phyloP scores from a whole-genome alignment of 2,888 invertebrate species.

The Cantharis lateralis region DNA sequence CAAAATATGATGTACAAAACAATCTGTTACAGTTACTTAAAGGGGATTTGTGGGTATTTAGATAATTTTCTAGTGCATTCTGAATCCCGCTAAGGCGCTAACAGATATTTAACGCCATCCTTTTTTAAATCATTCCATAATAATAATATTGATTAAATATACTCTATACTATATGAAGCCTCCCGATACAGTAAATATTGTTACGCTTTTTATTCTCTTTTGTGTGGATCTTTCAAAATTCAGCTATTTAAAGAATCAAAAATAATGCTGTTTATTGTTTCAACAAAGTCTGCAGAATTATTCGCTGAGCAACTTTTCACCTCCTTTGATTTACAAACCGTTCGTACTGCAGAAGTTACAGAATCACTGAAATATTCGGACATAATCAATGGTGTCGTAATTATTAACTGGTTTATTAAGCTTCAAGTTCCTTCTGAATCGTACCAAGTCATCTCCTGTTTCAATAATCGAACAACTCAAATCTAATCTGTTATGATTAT shows the following conservation, averaged over 20 bases:
- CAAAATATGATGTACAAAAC: too few relatives aligned
- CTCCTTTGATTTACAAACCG: not conserved
- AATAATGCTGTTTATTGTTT: slow-evolving; percentile 10
- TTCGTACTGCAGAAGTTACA: not conserved
- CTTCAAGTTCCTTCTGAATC: too few relatives aligned
- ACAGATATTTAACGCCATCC: slow-evolving; percentile 21
- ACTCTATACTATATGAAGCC: slow-evolving; percentile 35
- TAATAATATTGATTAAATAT: slow-evolving; percentile 33
- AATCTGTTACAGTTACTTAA: too few relatives aligned
- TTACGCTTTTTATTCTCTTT: slow-evolving; percentile 11
- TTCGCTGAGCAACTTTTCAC: not conserved
- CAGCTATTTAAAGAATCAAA: slow-evolving; percentile 18
- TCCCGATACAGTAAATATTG: slow-evolving; percentile 31
- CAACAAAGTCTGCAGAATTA: slow-evolving; percentile 6
- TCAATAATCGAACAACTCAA: too few relatives aligned
- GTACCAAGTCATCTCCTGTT: too few relatives aligned
- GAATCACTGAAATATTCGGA: slow-evolving; percentile 20
- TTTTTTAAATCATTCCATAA: slow-evolving; percentile 33
- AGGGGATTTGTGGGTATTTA: too few relatives aligned
- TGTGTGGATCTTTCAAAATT: not conserved
- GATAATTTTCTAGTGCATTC: slow-evolving; percentile 39
- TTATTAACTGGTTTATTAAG: too few relatives aligned
- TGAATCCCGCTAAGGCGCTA: slow-evolving; percentile 22
- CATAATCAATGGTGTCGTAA: too few relatives aligned
- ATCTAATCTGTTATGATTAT: too few relatives aligned